Evolutionary conservation across 2,797 vertebrate species (phyloP), one percentile per base, ranked within the genome.

Genomic region (Squalus acanthias): DNA sequence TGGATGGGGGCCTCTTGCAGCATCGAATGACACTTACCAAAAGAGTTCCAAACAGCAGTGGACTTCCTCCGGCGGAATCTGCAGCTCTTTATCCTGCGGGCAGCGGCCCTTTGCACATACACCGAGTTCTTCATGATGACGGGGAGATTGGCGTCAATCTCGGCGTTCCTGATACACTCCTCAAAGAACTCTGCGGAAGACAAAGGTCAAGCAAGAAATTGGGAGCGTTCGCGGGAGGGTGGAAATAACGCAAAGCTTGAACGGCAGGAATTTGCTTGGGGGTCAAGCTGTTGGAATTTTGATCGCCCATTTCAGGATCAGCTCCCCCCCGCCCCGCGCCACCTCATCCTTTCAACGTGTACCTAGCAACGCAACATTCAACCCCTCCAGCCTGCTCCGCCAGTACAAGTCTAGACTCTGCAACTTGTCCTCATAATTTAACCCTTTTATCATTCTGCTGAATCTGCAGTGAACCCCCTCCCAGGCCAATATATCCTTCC

Each of bases 41-140:
- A 95, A 29, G 94, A 53, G 70, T 98, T 98, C 97, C 98, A 99
- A 0, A 98, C 98, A 33, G 98, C 97, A 87, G 98, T 98, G 97
- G 98, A 98, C 87, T 98, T 98, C 88, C 98, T 98, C 97, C 98
- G 98, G 97, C 99, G 99, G 97, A 99, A 98, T 1, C 99, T 98
- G 97, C 99, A 99, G 98, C 99, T 99, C 97, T 99, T 99, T 97
- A 99, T 99, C 96, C 99, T 98, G 0, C 99, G 98, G 0, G 99
- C 99, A 33, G 99, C 98, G 0, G 99, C 99, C 97, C 99, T 99
- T 96, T 99, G 99, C 96, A 99, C 98, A 96, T 99, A 99, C 96
- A 99, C 99, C 0, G 99, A 99, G 92, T 99, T 99, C 98, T 99
- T 99, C 99, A 99, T 99, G 96, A 99, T 99, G 15, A 98, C 98